A percentile compares a stretch with the other conserved stretches of the same genome.
phyloP scores from a whole-genome alignment of 2,113 vertebrate genomes.

The Oceanodroma tethys region DNA sequence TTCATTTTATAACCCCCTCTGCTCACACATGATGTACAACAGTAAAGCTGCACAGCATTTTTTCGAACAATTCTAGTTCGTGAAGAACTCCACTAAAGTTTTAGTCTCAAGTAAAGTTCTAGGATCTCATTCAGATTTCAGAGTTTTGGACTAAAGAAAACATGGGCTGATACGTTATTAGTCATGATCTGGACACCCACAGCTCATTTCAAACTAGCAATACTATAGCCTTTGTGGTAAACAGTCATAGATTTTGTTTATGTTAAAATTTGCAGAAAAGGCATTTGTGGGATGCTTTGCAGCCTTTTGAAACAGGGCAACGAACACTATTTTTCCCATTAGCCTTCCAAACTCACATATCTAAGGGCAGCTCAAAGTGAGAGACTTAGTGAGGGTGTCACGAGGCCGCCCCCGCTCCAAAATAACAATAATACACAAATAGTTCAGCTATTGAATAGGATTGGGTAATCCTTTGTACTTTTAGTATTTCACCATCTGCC shows the following conservation, averaged over 20 bases:
- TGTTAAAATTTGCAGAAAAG: background rate
- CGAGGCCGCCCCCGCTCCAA: accelerated
- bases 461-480: slow-evolving; percentile 49
- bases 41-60: background rate
- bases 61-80: background rate
- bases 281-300: background rate
- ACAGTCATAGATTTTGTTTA: background rate
- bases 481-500: slow-evolving; percentile 57
- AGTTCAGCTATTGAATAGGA: slow-evolving; percentile 33
- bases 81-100: background rate
- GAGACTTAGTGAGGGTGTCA: background rate
- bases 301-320: background rate
- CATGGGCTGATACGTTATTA: background rate
- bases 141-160: background rate
- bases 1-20: background rate
- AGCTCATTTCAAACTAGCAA: background rate
- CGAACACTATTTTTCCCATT: background rate
- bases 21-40: background rate
- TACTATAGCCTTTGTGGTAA: background rate
- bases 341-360: background rate
- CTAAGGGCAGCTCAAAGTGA: background rate
- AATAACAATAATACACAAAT: slow-evolving; percentile 31
- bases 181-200: background rate
- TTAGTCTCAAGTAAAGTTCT: background rate
- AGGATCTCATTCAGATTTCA: background rate